These are phyloP conservation scores for Trichonephila clavata DNA, from an alignment of 1,140 invertebrate species.

Conservation along the genomic window DNA sequence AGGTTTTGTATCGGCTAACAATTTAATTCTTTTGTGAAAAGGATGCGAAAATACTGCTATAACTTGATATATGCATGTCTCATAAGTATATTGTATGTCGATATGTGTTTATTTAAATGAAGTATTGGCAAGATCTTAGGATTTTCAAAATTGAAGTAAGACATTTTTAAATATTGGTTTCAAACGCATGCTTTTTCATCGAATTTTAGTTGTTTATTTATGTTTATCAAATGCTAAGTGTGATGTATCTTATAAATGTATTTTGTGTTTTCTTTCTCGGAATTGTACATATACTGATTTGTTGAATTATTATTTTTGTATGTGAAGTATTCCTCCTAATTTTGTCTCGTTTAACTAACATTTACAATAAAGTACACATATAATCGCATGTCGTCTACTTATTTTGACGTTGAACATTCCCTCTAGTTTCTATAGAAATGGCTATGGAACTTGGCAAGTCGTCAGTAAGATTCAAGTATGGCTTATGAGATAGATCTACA, in stretches of 20 bases:
- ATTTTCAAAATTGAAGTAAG: conserved; percentile 36
- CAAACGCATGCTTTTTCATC: neutral
- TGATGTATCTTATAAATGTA: neutral
- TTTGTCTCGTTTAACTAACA: neutral
- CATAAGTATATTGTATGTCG: neutral
- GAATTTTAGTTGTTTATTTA: neutral
- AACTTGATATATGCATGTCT: neutral
- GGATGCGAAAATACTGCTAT: conserved; percentile 36
- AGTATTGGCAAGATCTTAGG: neutral
- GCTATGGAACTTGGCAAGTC: neutral
- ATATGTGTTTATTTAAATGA: conserved; percentile 47
- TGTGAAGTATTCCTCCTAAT: neutral
- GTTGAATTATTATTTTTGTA: neutral
- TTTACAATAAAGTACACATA: neutral
- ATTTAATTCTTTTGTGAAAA: neutral
- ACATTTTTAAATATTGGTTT: neutral
- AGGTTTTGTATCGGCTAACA: neutral
- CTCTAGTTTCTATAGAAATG: neutral
- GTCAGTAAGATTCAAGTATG: conserved; percentile 9
- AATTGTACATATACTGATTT: neutral
- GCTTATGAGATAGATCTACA: neutral
- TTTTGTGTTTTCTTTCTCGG: neutral
- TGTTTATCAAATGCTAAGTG: neutral
- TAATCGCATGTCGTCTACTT: neutral
- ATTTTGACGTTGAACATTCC: conserved; percentile 25